A percentile compares a stretch with the other conserved stretches of the same genome.
These are phyloP conservation scores for Onchidella celtica DNA, from an alignment of 2,888 invertebrate genomes.

Conservation along the genomic window DNA sequence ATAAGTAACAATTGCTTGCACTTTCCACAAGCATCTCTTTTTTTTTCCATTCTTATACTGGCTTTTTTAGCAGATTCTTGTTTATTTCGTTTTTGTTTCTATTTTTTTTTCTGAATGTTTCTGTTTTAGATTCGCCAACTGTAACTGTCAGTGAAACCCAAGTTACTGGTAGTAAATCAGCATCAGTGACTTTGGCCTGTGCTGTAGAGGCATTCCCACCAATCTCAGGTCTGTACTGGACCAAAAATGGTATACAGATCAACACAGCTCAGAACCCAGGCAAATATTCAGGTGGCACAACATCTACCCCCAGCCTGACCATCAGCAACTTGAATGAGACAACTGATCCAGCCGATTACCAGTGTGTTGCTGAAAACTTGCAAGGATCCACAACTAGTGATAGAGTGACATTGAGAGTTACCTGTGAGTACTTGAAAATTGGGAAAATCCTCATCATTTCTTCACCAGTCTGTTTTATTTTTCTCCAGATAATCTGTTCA, in stretches of 20 bases:
- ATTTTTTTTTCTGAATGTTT: too few relatives aligned
- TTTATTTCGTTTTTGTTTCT: too few relatives aligned
- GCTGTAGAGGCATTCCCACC: conserved; percentile 1
- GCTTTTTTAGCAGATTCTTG: too few relatives aligned
- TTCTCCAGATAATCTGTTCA: too few relatives aligned
- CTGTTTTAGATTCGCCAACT: conserved; percentile 12
- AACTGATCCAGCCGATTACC: conserved; percentile 3
- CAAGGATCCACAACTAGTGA: neutral
- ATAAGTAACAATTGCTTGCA: too few relatives aligned
- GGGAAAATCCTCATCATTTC: neutral
- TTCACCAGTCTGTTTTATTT: too few relatives aligned
- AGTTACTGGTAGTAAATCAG: neutral
- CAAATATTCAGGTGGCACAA: conserved; percentile 26
- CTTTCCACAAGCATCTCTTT: too few relatives aligned
- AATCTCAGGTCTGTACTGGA: conserved; percentile 16
- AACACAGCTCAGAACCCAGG: neutral
- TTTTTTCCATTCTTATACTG: too few relatives aligned
- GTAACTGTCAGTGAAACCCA: neutral
- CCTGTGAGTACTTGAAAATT: conserved; percentile 7
- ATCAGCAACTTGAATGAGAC: conserved; percentile 12
- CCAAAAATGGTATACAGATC: conserved; percentile 14
- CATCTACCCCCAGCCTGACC: conserved; percentile 3
- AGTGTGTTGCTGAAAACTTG: conserved; percentile 13
- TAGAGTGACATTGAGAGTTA: neutral
- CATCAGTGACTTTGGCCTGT: conserved; percentile 15